These are phyloP conservation scores for Ornithoptera priamus DNA, from an alignment of 2,888 invertebrate species.

Conservation along the genomic window DNA sequence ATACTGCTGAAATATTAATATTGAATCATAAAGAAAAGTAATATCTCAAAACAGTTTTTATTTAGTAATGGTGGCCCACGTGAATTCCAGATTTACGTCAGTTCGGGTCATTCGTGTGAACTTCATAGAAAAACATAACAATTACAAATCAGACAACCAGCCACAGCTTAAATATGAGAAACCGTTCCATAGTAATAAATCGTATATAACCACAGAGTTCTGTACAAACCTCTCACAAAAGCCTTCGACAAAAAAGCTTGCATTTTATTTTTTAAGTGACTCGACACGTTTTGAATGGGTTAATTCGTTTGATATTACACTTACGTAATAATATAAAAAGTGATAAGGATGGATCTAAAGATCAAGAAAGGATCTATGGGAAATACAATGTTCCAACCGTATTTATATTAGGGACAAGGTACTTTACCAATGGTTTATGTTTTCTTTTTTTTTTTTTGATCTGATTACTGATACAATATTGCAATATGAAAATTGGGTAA, in stretches of 20 bases:
- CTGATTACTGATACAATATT: too few relatives aligned
- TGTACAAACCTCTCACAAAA: conserved; percentile 10
- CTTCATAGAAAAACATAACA: conserved; percentile 9
- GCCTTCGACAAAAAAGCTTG: conserved; percentile 8
- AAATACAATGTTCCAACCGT: not conserved
- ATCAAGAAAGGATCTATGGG: not conserved
- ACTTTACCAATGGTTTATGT: not conserved
- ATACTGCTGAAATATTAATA: not conserved
- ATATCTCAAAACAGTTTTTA: not conserved
- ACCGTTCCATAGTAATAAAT: conserved; percentile 20
- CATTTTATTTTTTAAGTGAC: conserved; percentile 18
- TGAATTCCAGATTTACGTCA: conserved; percentile 11
- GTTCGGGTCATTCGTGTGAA: not conserved
- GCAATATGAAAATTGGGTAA: too few relatives aligned
- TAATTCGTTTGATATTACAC: conserved; percentile 11
- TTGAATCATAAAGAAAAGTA: not conserved
- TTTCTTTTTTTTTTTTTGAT: not conserved
- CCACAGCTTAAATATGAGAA: conserved; percentile 16
- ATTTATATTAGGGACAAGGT: conserved; percentile 2
- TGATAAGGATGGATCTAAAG: not conserved
- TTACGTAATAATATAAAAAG: conserved; percentile 9
- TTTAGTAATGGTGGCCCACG: not conserved
- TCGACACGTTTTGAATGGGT: conserved; percentile 18
- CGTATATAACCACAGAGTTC: conserved; percentile 14
- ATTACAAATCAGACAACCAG: not conserved